phyloP scores from a whole-genome alignment of 2,113 vertebrate species.

The Steatornis caripensis region DNA sequence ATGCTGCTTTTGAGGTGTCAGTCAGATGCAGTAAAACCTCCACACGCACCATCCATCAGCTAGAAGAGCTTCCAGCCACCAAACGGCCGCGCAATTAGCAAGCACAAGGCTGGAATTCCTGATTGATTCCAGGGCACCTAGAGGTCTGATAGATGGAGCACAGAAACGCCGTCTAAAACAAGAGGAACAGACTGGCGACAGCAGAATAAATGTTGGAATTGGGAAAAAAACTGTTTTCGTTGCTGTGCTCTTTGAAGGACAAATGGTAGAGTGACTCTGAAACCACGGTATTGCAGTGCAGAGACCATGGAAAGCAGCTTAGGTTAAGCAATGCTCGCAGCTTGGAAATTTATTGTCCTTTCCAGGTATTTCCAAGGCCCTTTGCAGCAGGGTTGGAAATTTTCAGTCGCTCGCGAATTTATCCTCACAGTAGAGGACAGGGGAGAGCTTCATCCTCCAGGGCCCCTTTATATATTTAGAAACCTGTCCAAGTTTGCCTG shows the following conservation, averaged over 20 bases:
- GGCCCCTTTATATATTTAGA: not conserved
- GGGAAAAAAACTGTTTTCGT: constrained; percentile 8
- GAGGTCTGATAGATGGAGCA: not conserved
- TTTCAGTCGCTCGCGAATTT: constrained; percentile 30
- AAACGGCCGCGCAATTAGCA: not conserved
- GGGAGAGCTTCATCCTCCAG: not conserved
- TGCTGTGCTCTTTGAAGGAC: constrained; percentile 50
- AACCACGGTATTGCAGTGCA: not conserved
- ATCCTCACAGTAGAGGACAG: not conserved
- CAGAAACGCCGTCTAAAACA: not conserved
- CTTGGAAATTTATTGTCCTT: constrained; percentile 45
- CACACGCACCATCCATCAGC: not conserved
- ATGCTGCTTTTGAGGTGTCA: not conserved
- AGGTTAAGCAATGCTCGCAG: constrained; percentile 11
- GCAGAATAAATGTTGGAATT: not conserved
- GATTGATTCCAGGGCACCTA: not conserved
- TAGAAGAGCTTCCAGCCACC: constrained; percentile 18
- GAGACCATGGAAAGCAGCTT: constrained; percentile 28
- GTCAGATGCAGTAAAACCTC: not conserved
- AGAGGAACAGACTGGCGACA: not conserved
- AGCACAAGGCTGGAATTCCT: constrained; percentile 10
- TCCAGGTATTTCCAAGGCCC: constrained; percentile 26
- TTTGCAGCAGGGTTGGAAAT: not conserved
- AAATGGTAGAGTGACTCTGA: constrained; percentile 14
- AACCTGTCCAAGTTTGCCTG: not conserved